These are phyloP conservation scores for Apogon hyalosoma DNA, from an alignment of 2,797 vertebrate species.

Conservation along the genomic window DNA sequence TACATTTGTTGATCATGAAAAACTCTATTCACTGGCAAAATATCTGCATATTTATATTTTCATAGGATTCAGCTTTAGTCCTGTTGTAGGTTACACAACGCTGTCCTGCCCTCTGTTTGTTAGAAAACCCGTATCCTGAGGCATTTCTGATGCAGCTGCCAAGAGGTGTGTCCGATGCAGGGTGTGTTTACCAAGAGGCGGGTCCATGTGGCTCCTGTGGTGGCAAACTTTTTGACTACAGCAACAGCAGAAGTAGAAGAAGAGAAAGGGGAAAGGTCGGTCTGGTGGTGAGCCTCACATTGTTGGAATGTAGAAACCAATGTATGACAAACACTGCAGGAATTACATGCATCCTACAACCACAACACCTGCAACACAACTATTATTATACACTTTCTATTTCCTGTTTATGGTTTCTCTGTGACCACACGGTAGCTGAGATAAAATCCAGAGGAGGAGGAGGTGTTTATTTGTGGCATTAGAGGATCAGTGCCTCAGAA, in stretches of 20 bases:
- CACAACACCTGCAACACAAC: slow-evolving; percentile 65
- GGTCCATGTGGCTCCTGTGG: slow-evolving; percentile 61
- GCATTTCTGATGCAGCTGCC: slow-evolving; percentile 44
- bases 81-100: slow-evolving; percentile 10
- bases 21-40: no score
- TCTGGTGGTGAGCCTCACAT: slow-evolving; percentile 48
- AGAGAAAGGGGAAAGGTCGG: slow-evolving; percentile 30
- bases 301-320: slow-evolving; percentile 49
- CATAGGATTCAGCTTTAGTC: no score
- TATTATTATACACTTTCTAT: background rate
- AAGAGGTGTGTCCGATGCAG: slow-evolving; percentile 56
- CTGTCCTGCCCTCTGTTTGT: slow-evolving; percentile 6
- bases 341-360: slow-evolving; percentile 60
- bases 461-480: background rate
- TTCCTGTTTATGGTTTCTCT: slow-evolving; percentile 4
- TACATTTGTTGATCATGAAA: no score
- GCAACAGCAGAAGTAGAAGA: slow-evolving; percentile 16
- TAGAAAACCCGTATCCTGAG: slow-evolving; percentile 41
- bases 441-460: background rate
- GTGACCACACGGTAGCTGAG: background rate
- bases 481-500: background rate
- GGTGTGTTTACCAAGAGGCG: slow-evolving; percentile 40
- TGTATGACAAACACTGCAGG: slow-evolving; percentile 64
- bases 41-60: no score
- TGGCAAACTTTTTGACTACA: slow-evolving; percentile 41